phyloP scores from a whole-genome alignment of 2,888 invertebrate species.

The Acrobasis consociella region DNA sequence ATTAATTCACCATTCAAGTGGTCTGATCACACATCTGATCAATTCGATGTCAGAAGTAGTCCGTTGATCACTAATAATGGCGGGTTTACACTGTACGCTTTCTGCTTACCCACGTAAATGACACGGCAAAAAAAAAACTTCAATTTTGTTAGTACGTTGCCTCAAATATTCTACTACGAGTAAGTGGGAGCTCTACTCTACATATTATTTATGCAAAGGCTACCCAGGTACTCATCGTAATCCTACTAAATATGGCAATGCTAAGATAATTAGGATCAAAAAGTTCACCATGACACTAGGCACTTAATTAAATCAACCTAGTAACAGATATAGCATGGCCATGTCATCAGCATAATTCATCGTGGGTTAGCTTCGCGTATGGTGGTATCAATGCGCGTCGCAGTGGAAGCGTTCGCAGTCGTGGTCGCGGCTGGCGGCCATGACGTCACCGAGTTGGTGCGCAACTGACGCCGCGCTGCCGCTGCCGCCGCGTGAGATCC shows the following conservation, averaged over 20 bases:
- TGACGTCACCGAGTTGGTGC: conserved; percentile 87
- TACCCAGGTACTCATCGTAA: too few species aligned
- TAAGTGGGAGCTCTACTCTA: too few species aligned
- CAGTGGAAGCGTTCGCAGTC: conserved; percentile 87
- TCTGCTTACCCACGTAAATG: neutral
- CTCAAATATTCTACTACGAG: too few species aligned
- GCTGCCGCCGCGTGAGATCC: conserved; percentile 84
- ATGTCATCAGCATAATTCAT: neutral
- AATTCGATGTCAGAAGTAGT: neutral
- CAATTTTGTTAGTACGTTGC: too few species aligned
- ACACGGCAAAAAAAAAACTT: too few species aligned
- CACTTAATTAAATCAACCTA: neutral
- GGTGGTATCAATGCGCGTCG: conserved; percentile 51
- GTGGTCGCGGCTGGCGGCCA: conserved; percentile 87
- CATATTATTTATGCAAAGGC: too few species aligned
- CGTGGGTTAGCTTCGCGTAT: neutral
- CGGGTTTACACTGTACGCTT: neutral
- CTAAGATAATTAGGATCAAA: neutral
- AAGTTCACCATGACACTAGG: neutral
- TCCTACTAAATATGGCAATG: too few species aligned
- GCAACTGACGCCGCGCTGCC: conserved; percentile 83
- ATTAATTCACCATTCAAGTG: neutral
- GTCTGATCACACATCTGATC: neutral
- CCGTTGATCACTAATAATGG: conserved; percentile 9
- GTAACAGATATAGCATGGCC: neutral